These are phyloP conservation scores for Poecilia wingei DNA, from an alignment of 2,797 vertebrate genomes.

Conservation along the genomic window DNA sequence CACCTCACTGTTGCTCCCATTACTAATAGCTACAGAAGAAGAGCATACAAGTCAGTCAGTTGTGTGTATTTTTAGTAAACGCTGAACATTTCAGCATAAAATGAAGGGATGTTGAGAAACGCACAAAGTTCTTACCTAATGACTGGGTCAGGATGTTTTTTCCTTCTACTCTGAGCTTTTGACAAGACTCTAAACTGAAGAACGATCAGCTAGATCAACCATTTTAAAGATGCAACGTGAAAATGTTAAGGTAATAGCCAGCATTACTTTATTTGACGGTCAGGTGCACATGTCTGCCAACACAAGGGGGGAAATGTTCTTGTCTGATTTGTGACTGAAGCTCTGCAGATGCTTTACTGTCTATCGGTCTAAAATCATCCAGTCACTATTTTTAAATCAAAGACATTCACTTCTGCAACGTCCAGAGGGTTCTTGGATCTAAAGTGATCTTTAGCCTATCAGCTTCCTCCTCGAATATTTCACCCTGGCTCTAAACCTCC, in stretches of 20 bases:
- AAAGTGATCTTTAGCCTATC: conserved; percentile 36
- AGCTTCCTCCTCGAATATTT: conserved; percentile 38
- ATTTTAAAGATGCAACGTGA: neutral
- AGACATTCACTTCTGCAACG: neutral
- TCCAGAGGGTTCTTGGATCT: neutral
- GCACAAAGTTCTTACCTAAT: conserved; percentile 16
- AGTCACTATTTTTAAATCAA: neutral
- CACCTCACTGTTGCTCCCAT: neutral
- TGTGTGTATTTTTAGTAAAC: neutral
- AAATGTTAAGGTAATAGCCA: neutral
- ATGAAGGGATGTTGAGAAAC: conserved; percentile 39
- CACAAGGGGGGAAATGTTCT: neutral
- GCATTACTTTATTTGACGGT: neutral
- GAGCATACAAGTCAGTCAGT: neutral
- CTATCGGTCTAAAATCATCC: neutral
- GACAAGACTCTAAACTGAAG: neutral
- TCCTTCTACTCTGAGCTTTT: conserved; percentile 25
- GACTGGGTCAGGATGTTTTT: conserved; percentile 13
- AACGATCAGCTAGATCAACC: neutral
- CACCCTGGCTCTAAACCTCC: conserved; percentile 6
- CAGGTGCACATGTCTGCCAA: neutral
- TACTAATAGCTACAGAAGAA: neutral
- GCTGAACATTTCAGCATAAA: conserved; percentile 25
- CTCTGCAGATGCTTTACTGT: neutral
- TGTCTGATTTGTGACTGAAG: neutral